phyloP scores from a whole-genome alignment of 1,140 invertebrate genomes.

The Drosophila grimshawi region DNA sequence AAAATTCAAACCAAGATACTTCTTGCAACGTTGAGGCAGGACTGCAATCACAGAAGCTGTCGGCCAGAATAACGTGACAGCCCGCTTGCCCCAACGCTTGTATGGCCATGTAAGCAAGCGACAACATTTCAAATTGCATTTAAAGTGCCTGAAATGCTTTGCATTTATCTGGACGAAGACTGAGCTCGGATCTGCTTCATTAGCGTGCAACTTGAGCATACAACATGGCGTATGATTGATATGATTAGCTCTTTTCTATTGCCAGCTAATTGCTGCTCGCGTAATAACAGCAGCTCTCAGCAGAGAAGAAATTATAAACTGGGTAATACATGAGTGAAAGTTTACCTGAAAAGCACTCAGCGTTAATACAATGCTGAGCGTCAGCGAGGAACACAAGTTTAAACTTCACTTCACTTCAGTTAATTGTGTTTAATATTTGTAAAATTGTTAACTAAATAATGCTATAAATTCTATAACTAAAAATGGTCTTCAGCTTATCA shows the following conservation, averaged over 20 bases:
- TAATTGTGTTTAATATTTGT: too few relatives aligned
- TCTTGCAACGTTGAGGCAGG: constrained; percentile 18
- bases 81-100: constrained; percentile 20
- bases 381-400: too few relatives aligned
- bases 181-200: constrained; percentile 39
- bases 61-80: constrained; percentile 24
- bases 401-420: too few relatives aligned
- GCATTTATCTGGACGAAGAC: constrained; percentile 12
- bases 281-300: constrained; percentile 10
- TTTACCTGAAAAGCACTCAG: too few relatives aligned
- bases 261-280: constrained; percentile 25
- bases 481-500: too few relatives aligned
- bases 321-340: too few relatives aligned
- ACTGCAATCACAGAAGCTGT: neutral
- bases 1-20: constrained; percentile 9
- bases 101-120: constrained; percentile 71
- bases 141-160: constrained; percentile 65
- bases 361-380: too few relatives aligned
- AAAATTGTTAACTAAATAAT: too few relatives aligned
- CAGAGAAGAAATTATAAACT: too few relatives aligned
- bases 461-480: too few relatives aligned
- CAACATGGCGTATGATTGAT: constrained; percentile 77
- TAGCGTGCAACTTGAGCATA: constrained; percentile 55
- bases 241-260: constrained; percentile 37
- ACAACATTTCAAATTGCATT: constrained; percentile 70